Conservation (phyloP, 2,888 invertebrate species). For the Yponomeuta cagnagella region DNA sequence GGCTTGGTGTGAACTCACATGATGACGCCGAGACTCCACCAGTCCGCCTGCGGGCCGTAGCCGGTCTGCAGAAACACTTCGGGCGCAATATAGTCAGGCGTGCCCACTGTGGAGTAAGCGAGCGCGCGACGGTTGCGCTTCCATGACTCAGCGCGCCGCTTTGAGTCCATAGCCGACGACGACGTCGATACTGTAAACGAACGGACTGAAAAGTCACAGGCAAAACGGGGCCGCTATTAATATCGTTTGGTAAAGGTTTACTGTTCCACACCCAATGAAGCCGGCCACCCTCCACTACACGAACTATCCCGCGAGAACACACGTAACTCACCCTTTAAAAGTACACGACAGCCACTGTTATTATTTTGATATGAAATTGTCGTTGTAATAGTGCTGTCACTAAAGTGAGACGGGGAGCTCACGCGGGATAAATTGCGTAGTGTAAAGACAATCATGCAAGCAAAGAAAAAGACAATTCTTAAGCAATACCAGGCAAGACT, state of each 20-base stretch:
- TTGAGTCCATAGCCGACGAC: slow-evolving; percentile 91
- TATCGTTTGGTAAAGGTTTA: neutral
- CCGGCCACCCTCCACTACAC: neutral
- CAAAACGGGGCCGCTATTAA: neutral
- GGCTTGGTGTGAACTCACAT: slow-evolving; percentile 79
- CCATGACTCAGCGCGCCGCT: slow-evolving; percentile 99
- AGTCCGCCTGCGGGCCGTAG: slow-evolving; percentile 98
- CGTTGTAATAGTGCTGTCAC: too few relatives aligned
- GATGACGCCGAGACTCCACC: slow-evolving; percentile 99
- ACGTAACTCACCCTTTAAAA: neutral
- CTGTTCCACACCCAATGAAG: neutral
- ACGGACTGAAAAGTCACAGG: slow-evolving; percentile 2
- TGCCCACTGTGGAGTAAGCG: slow-evolving; percentile 96
- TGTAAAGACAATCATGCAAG: too few relatives aligned
- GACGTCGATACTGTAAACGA: slow-evolving; percentile 54
- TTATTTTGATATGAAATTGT: too few relatives aligned
- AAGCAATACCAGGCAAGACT: too few relatives aligned
- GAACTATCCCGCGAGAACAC: neutral
- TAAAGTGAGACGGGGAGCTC: too few relatives aligned
- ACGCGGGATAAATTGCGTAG: too few relatives aligned
- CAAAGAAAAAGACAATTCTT: too few relatives aligned
- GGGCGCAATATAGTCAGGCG: slow-evolving; percentile 99
- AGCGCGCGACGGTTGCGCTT: slow-evolving; percentile 97
- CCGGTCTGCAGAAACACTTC: slow-evolving; percentile 99
- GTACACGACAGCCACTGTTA: too few relatives aligned